Conservation (phyloP, 1,140 invertebrate species). For the Druon quercuslanigerum region DNA sequence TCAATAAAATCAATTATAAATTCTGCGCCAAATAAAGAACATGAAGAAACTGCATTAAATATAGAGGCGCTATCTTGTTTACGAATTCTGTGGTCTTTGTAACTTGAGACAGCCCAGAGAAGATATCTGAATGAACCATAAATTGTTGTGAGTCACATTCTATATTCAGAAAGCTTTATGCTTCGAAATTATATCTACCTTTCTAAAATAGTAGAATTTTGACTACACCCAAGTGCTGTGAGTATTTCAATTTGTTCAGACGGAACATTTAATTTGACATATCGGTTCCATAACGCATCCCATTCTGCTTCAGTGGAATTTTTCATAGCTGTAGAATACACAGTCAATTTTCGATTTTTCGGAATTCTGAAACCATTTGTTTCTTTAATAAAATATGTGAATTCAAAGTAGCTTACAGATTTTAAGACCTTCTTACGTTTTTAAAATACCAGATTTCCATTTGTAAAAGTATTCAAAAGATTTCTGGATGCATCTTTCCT, state of each 20-base stretch:
- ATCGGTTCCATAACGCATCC: conserved; percentile 86
- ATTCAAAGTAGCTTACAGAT: conserved; percentile 11
- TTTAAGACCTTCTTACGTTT: conserved; percentile 44
- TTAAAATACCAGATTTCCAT: conserved; percentile 44
- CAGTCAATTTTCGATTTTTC: conserved; percentile 81
- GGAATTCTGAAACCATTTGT: conserved; percentile 78
- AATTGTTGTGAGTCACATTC: background rate
- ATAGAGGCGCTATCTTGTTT: background rate
- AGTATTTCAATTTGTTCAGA: conserved; percentile 81
- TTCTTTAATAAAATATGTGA: background rate
- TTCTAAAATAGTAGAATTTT: conserved; percentile 68
- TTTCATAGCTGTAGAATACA: conserved; percentile 86
- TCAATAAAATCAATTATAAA: background rate
- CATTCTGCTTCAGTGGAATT: conserved; percentile 85
- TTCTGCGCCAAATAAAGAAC: background rate
- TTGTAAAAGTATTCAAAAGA: conserved; percentile 40
- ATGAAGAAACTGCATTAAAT: background rate
- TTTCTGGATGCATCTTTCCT: conserved; percentile 36
- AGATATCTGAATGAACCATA: background rate
- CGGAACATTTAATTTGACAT: conserved; percentile 82
- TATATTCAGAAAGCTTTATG: too few relatives aligned
- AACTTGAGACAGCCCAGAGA: background rate
- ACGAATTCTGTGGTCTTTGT: background rate
- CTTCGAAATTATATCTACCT: conserved; percentile 54
- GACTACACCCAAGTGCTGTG: conserved; percentile 81